Evolutionary conservation across 2,113 vertebrate species (phyloP).

Genomic region (Bettongia penicillata): DNA sequence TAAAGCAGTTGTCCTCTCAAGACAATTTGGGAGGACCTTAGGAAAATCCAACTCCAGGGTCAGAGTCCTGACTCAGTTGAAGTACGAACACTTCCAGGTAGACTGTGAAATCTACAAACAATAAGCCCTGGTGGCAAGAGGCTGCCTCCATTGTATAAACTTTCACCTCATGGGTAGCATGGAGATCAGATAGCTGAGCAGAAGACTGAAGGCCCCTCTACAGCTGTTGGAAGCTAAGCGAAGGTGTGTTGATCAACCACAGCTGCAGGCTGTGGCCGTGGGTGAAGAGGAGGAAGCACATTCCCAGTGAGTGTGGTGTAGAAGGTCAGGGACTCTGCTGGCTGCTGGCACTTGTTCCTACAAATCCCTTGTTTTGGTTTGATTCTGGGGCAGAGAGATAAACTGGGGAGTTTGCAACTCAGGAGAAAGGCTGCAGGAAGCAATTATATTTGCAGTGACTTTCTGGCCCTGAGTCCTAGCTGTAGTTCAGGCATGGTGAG

Average conservation of each 20-base stretch:
- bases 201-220: background rate
- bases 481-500: background rate
- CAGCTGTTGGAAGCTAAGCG: background rate
- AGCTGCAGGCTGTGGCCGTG: no score
- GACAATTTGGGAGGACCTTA: background rate
- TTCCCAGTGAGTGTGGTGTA: no score
- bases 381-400: background rate
- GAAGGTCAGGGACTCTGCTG: background rate
- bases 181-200: no score
- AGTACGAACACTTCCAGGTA: no score
- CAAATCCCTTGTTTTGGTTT: background rate
- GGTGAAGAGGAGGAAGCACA: no score
- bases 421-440: background rate
- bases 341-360: background rate
- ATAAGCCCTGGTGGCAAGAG: background rate
- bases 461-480: background rate
- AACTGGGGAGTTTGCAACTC: background rate
- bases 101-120: background rate
- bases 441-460: background rate
- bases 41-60: background rate
- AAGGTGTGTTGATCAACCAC: background rate
- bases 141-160: background rate
- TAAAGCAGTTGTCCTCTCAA: background rate
- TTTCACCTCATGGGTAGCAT: background rate
- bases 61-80: background rate